Conservation (phyloP, 2,113 vertebrate genomes). For the Bubo blakistoni region DNA sequence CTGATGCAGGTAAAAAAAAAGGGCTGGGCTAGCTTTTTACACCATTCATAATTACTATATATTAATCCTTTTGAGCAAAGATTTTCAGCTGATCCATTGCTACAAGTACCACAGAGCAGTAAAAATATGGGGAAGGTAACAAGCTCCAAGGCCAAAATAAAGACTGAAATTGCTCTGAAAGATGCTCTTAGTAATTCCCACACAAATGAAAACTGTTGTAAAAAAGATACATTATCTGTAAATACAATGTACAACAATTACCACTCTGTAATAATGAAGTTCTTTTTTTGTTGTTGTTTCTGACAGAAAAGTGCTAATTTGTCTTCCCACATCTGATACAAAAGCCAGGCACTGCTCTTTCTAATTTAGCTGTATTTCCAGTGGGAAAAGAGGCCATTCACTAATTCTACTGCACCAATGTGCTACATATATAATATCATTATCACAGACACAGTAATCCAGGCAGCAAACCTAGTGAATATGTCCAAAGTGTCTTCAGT, state of each 20-base stretch:
- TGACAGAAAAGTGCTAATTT: not conserved
- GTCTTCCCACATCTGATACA: not conserved
- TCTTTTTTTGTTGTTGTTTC: not conserved
- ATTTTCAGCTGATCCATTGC: not conserved
- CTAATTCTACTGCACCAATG: not conserved
- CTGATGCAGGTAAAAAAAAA: not conserved
- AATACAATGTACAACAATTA: not conserved
- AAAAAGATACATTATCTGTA: not conserved
- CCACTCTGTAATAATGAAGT: not conserved
- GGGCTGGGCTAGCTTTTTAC: not conserved
- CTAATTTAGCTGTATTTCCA: not conserved
- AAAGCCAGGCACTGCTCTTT: not conserved
- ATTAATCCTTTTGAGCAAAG: not conserved
- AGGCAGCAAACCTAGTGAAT: not conserved
- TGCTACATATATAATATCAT: not conserved
- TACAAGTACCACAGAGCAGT: not conserved
- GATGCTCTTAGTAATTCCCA: not conserved
- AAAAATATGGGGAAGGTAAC: not conserved
- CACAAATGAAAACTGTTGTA: not conserved
- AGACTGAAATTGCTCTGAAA: not conserved
- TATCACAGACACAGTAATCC: not conserved
- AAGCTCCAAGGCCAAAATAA: not conserved
- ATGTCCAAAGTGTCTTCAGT: not conserved
- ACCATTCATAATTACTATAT: not conserved
- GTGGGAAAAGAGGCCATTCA: not conserved